Evolutionary conservation across 30 jellyfish, hydroid and myxozoan species (phyloP), one percentile per base, ranked within the genome.

Genomic region (Phacellophora camtschatica): DNA sequence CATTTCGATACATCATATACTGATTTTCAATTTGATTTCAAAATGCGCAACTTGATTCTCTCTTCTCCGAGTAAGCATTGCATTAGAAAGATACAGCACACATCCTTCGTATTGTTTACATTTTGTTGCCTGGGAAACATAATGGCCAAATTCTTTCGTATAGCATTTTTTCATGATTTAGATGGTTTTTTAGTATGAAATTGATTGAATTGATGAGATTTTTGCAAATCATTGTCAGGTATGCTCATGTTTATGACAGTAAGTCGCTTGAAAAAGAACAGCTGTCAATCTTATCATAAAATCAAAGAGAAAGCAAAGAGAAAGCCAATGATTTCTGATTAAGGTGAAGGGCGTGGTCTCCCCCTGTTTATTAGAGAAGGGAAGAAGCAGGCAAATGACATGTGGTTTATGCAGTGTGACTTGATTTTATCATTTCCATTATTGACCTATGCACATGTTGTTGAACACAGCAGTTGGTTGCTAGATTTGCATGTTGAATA

Each of bases 311-410:
- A 59, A 28, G 28, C 25, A 39, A 49, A 39, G 76, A 74, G 31
- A 7, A 30, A 9, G 20, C 37, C 23, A 34, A 76, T 53, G 62
- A 48, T 6, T 11, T 73, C 27, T 19, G 63, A 24, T 18, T 18
- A 28, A 66, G 82, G 90, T 63, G 20, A 19, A 41, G 56, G 82
- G 63, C 2, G 42, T 15, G 66, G 48, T 74, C 90, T 42, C 90
- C 58, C 90, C 90, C 90, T 61, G 37, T 29, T 10, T 39, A 41
- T 24, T n/a, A 77, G 58, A 46, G 63, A 27, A 49, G 70, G 46
- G 48, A 43, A n/a, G 48, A 55, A 22, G 70, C 88, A 29, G 77
- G 53, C 56, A 33, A 11, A 35, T 30, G 72, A 46, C 82, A 64
- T 78, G 68, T 65, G 73, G 42, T 78, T 61, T 22, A 62, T 22